Base-by-base conservation (phyloP, 2,113 vertebrate species). In the Sinocyclocheilus rhinocerous region DNA sequence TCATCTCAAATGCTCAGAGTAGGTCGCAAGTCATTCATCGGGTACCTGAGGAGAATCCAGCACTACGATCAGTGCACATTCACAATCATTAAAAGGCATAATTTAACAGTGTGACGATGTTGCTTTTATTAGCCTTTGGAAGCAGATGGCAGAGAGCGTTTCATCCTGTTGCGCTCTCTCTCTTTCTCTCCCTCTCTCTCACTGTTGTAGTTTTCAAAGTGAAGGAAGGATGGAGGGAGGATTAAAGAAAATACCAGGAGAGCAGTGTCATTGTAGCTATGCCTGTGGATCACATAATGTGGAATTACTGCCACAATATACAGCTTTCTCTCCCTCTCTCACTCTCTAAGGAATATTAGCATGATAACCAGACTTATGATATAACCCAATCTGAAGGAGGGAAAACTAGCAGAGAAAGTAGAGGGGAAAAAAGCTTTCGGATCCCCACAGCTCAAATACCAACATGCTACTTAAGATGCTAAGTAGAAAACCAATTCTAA, bases 51-150 rank as follows among this genome's bases (percentile, higher is more conserved):
- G 29, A 83, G 50, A 73, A 73, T 57, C 67, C 33, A 16, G 48
- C 50, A 42, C 69, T 20, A 86, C 78, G 77, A 81, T 88, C 88
- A 92, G 84, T 85, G 89, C 80, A 87, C 63, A 57, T 69, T 91
- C 87, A 85, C 85, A 87, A 92, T 93, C 91, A 92, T 93, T 92
- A 94, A 92, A 92, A 90, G 89, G 76, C 90, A 84, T 91, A 85
- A 92, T 92, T 93, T 92, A 92, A 88, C 89, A 91, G 84, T 90
- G 85, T 91, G 91, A 92, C 90, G 82, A 83, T 86, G 88, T 88
- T 88, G 83, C 90, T 92, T 93, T 92, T 93, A 92, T 92, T 93
- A 91, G 92, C 86, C 52, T 85, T 36, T 89, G 67, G 57, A 88
- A 90, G 89, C 92, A 94, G 92, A 94, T 94, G 94, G 91, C 86